A percentile compares a stretch with the other conserved stretches of the same genome.
These are phyloP conservation scores for Gambusia affinis DNA, from an alignment of 2,113 vertebrate species.

Conservation along the genomic window DNA sequence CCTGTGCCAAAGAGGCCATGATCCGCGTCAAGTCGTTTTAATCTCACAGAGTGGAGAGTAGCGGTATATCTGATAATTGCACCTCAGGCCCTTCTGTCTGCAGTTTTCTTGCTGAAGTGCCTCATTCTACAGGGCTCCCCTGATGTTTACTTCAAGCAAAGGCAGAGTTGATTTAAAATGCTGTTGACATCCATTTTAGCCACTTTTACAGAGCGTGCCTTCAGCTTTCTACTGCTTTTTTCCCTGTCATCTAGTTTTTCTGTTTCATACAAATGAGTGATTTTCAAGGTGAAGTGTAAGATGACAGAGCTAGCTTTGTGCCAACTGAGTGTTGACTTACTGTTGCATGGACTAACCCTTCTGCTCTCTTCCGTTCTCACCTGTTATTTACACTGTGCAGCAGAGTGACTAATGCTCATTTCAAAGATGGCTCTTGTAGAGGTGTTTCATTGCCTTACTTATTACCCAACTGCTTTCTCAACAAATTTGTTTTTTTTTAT, in stretches of 20 bases:
- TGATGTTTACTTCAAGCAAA: constrained; percentile 43
- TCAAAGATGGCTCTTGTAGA: constrained; percentile 33
- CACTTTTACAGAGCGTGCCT: constrained; percentile 1
- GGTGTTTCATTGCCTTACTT: constrained; percentile 37
- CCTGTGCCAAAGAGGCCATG: constrained; percentile 48
- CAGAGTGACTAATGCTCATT: constrained; percentile 38
- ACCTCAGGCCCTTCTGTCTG: constrained; percentile 34
- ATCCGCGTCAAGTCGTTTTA: constrained; percentile 41
- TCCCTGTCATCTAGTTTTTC: background rate
- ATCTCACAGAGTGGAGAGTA: constrained; percentile 44
- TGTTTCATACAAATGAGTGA: constrained; percentile 30
- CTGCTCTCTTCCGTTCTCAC: constrained; percentile 10
- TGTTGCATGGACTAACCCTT: constrained; percentile 34
- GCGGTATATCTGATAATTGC: constrained; percentile 52
- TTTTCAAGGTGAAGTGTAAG: constrained; percentile 41
- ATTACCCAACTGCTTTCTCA: background rate
- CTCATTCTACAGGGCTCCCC: constrained; percentile 33
- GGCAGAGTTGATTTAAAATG: constrained; percentile 59
- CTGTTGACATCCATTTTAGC: constrained; percentile 21
- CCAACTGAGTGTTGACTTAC: constrained; percentile 58
- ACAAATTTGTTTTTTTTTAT: background rate
- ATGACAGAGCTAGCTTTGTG: constrained; percentile 45
- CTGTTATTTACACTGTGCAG: constrained; percentile 9
- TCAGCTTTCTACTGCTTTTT: background rate
- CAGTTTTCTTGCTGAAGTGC: constrained; percentile 28